Evolutionary conservation across 1,140 invertebrate genomes (phyloP).

Genomic region (Cheumatopsyche charites): DNA sequence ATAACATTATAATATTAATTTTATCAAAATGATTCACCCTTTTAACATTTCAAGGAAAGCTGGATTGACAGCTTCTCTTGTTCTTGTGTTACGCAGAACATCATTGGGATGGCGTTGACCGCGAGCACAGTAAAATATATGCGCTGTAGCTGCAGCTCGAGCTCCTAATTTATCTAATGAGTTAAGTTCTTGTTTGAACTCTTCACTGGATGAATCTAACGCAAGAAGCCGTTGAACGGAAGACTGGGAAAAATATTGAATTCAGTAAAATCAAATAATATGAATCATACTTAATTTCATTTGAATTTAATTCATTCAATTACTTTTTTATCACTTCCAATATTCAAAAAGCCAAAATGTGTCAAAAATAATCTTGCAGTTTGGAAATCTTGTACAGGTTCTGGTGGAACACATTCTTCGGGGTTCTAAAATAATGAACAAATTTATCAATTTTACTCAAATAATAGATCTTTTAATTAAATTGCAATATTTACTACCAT

Average conservation of each 20-base stretch:
- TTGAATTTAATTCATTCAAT: too few species aligned
- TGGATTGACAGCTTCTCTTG: constrained; percentile 46
- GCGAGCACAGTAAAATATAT: constrained; percentile 89
- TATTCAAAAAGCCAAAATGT: constrained; percentile 86
- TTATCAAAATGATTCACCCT: constrained; percentile 51
- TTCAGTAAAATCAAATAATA: too few species aligned
- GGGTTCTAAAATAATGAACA: constrained; percentile 51
- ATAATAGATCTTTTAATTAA: too few species aligned
- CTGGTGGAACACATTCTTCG: constrained; percentile 81
- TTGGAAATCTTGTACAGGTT: constrained; percentile 88
- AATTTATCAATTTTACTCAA: constrained; percentile 13
- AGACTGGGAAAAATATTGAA: too few species aligned
- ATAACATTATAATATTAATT: constrained; percentile 53
- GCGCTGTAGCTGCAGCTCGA: constrained; percentile 89
- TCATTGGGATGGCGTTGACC: constrained; percentile 78
- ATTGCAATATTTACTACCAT: constrained; percentile 38
- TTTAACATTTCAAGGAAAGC: constrained; percentile 55
- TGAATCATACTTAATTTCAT: constrained; percentile 14
- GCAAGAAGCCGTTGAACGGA: constrained; percentile 71
- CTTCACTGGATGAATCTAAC: constrained; percentile 74
- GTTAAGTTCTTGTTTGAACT: constrained; percentile 75
- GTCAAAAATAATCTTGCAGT: constrained; percentile 91
- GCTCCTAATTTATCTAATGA: constrained; percentile 81
- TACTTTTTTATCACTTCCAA: constrained; percentile 69
- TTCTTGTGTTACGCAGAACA: constrained; percentile 76